A percentile compares a stretch with the other conserved stretches of the same genome.
Evolutionary conservation across 2,797 vertebrate species (phyloP).

Genomic region (Thamnophis elegans): DNA sequence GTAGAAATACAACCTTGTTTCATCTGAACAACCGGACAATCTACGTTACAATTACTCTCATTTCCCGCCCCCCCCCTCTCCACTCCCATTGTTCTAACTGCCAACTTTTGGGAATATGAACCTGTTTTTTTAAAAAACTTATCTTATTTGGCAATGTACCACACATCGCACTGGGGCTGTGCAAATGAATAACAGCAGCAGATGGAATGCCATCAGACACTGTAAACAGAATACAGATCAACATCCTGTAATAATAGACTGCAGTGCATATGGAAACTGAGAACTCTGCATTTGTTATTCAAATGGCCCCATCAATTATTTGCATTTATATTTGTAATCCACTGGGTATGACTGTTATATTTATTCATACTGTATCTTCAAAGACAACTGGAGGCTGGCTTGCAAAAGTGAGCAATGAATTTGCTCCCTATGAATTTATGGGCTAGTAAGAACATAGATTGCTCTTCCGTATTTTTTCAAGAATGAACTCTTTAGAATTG

Average conservation of each 20-base stretch:
- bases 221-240: neutral
- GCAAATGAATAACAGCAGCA: neutral
- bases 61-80: too few species aligned
- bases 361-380: slow-evolving; percentile 18
- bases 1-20: slow-evolving; percentile 17
- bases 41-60: neutral
- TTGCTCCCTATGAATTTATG: neutral
- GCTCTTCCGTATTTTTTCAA: neutral
- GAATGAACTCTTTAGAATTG: neutral
- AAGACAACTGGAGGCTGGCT: slow-evolving; percentile 9
- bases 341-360: slow-evolving; percentile 42
- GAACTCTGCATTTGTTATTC: slow-evolving; percentile 40
- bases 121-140: neutral
- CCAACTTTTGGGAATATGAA: neutral
- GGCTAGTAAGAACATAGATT: neutral
- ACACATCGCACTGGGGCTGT: neutral
- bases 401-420: slow-evolving; percentile 14
- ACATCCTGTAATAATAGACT: slow-evolving; percentile 7
- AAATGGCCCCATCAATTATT: slow-evolving; percentile 45
- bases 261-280: slow-evolving; percentile 11
- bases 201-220: neutral
- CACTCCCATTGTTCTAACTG: neutral
- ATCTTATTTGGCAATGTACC: neutral
- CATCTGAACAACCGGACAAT: neutral
- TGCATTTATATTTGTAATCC: slow-evolving; percentile 37